Evolutionary conservation across 2,797 vertebrate genomes (phyloP).

Genomic region (Otus scops): DNA sequence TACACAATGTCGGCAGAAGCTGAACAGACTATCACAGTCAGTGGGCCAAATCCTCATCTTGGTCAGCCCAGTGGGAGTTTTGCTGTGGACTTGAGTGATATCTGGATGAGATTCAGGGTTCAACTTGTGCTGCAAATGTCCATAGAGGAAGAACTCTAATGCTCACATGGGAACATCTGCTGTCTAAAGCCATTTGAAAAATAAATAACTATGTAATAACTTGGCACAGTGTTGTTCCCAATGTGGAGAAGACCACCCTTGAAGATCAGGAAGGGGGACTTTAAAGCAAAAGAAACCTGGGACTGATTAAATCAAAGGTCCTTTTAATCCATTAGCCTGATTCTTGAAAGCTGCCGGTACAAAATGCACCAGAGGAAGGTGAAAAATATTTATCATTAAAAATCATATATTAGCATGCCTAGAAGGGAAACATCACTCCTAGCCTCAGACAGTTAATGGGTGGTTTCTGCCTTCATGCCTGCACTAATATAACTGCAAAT

Average conservation of each 20-base stretch:
- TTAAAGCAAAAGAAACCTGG: not conserved
- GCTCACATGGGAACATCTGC: not conserved
- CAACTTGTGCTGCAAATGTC: not conserved
- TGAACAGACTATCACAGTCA: not conserved
- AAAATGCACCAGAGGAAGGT: not conserved
- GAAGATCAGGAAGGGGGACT: not conserved
- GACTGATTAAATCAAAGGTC: not conserved
- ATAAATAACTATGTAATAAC: not conserved
- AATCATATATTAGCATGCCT: not conserved
- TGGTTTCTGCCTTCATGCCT: not conserved
- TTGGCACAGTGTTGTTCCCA: conserved; percentile 18
- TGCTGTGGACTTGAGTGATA: not conserved
- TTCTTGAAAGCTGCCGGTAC: not conserved
- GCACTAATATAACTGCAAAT: not conserved
- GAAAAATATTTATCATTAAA: not conserved
- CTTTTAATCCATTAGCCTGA: not conserved
- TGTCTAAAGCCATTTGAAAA: conserved; percentile 18
- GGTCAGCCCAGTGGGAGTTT: not conserved
- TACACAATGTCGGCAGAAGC: not conserved
- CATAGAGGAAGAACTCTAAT: not conserved
- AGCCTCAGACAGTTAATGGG: not conserved
- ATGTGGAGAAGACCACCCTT: conserved; percentile 30
- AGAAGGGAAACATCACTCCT: not conserved
- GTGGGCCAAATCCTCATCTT: not conserved
- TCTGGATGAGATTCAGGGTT: not conserved